A percentile compares a stretch with the other conserved stretches of the same genome.
These are phyloP conservation scores for Hetaerina titia DNA, from an alignment of 2,888 invertebrate species.

Conservation along the genomic window DNA sequence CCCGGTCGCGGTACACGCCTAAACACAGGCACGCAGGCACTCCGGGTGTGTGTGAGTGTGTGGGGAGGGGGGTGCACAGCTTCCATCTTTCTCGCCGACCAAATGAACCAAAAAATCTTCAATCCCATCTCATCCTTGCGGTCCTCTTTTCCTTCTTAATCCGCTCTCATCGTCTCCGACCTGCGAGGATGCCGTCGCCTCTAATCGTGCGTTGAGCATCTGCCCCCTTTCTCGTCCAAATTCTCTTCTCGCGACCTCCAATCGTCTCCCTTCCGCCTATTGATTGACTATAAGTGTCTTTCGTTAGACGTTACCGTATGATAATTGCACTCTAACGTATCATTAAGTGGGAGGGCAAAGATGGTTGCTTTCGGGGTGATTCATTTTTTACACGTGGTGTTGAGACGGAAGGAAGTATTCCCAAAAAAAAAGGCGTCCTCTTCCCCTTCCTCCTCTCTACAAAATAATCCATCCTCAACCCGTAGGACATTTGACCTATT, in stretches of 20 bases:
- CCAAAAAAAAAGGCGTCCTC: neutral
- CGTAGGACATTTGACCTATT: neutral
- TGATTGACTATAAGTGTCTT: neutral
- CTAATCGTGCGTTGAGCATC: neutral
- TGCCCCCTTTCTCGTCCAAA: neutral
- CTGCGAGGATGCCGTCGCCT: neutral
- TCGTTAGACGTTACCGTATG: neutral
- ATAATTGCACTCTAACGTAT: neutral
- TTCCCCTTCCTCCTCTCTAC: neutral
- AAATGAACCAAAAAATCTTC: neutral
- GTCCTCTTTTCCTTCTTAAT: neutral
- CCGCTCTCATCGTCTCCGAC: neutral
- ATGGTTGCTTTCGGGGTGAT: neutral
- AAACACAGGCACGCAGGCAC: too few species aligned
- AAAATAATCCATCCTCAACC: neutral
- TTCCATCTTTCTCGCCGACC: neutral
- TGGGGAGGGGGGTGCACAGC: too few species aligned
- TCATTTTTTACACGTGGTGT: neutral
- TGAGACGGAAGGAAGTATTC: too few species aligned
- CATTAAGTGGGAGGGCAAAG: neutral
- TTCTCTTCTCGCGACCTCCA: neutral
- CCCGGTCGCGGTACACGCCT: too few species aligned
- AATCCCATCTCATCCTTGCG: neutral
- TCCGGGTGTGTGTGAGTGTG: too few species aligned
- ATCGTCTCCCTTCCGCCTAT: neutral